phyloP scores from a whole-genome alignment of 1,140 invertebrate species.

The Drosophila ohnishii region DNA sequence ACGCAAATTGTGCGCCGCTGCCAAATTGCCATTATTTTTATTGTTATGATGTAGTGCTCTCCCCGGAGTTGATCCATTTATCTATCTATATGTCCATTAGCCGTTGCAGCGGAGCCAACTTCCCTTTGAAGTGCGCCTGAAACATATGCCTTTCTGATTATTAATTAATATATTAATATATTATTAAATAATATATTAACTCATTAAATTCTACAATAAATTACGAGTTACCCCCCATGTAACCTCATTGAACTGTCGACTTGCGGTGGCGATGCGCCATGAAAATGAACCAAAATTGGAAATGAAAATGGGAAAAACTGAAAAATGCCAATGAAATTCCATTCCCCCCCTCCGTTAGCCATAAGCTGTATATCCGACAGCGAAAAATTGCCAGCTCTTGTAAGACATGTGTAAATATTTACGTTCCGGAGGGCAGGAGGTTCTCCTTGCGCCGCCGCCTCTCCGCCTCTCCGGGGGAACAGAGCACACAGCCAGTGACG shows the following conservation, averaged over 20 bases:
- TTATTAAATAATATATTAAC: neutral
- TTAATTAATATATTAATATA: neutral
- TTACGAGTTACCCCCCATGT: neutral
- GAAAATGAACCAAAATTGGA: conserved; percentile 45
- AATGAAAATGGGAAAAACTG: conserved; percentile 52
- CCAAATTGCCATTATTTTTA: conserved; percentile 54
- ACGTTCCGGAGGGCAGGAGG: conserved; percentile 49
- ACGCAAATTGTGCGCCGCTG: conserved; percentile 49
- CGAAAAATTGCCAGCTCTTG: conserved; percentile 70
- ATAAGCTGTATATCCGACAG: conserved; percentile 50
- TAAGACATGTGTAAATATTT: conserved; percentile 80
- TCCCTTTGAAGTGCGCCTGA: conserved; percentile 4
- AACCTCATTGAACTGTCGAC: conserved; percentile 28
- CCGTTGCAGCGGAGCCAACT: neutral
- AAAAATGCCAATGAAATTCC: conserved; percentile 76
- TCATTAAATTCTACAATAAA: neutral
- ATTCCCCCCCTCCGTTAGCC: neutral
- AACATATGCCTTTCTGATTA: neutral
- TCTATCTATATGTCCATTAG: neutral
- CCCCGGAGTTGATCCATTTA: conserved; percentile 20
- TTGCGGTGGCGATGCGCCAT: conserved; percentile 13
- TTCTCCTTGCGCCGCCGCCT: neutral
- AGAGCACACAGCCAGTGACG: conserved; percentile 47
- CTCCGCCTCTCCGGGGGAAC: neutral
- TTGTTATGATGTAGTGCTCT: conserved; percentile 50